Conservation (phyloP, 2,797 vertebrate genomes). For the Chromobotia macracanthus region DNA sequence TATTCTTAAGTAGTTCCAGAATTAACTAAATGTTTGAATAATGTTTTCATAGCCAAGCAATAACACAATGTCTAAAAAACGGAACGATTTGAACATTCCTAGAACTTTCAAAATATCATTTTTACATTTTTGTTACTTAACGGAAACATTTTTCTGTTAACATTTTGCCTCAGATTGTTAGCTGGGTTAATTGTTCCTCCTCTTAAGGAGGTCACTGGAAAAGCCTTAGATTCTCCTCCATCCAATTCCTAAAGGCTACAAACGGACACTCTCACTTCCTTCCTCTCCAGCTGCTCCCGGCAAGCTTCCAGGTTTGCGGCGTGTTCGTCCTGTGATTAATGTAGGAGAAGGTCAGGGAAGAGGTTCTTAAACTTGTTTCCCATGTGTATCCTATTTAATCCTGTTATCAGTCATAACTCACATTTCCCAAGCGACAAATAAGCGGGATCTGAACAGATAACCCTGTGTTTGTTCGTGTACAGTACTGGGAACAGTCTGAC, state of each 20-base stretch:
- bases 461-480: constrained; percentile 30
- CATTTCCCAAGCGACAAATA: constrained; percentile 38
- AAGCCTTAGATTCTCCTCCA: constrained; percentile 23
- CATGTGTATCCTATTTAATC: constrained; percentile 58
- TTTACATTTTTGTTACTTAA: no score
- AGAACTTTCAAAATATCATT: no score
- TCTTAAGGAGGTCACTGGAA: background rate
- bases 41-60: no score
- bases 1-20: no score
- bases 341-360: constrained; percentile 45
- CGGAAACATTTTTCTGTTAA: no score
- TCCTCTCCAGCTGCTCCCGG: constrained; percentile 44
- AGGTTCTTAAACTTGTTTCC: constrained; percentile 44
- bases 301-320: background rate
- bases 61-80: no score
- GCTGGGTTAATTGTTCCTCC: background rate
- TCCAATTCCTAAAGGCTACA: constrained; percentile 2
- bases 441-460: constrained; percentile 20
- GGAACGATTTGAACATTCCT: no score
- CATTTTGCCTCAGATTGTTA: no score
- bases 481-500: constrained; percentile 40
- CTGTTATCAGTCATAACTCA: constrained; percentile 54
- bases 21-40: no score
- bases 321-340: constrained; percentile 37
- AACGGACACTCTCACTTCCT: constrained; percentile 49